Percentiles rank a stretch among this genome's conserved stretches.
These are phyloP conservation scores for Ostrea denselamellosa DNA, from an alignment of 1,140 invertebrate genomes.

Conservation along the genomic window DNA sequence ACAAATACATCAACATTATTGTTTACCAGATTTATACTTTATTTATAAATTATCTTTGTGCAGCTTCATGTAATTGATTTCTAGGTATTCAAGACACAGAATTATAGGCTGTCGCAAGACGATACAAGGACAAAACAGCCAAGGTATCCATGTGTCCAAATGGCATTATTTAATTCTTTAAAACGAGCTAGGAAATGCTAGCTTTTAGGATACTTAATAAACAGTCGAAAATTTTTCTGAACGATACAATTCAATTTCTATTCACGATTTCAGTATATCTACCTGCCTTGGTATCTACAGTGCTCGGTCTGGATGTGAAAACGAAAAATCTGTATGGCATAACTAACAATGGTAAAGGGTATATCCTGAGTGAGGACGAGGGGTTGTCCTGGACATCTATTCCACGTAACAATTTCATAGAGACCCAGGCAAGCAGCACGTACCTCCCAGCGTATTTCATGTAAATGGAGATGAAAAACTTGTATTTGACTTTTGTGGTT, in stretches of 20 bases:
- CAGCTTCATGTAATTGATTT: not conserved
- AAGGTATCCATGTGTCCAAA: not conserved
- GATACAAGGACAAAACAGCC: not conserved
- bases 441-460: too few species aligned
- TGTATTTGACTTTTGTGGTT: too few species aligned
- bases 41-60: not conserved
- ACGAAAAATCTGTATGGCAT: not conserved
- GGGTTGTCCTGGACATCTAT: not conserved
- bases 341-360: constrained; percentile 40
- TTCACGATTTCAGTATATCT: not conserved
- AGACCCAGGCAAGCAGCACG: too few species aligned
- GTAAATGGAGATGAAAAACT: too few species aligned
- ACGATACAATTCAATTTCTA: too few species aligned
- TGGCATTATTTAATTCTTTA: not conserved
- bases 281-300: not conserved
- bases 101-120: not conserved
- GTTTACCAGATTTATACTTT: too few species aligned
- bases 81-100: not conserved
- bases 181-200: too few species aligned
- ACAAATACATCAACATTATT: too few species aligned
- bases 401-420: not conserved
- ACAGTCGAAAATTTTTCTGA: too few species aligned
- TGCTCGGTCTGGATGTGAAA: not conserved
- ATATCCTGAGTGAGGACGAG: constrained; percentile 18
- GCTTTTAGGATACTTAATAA: too few species aligned